Percentiles rank a stretch among this genome's conserved stretches.
Conservation (phyloP, 2,113 vertebrate species). For the Peucedramus taeniatus region DNA sequence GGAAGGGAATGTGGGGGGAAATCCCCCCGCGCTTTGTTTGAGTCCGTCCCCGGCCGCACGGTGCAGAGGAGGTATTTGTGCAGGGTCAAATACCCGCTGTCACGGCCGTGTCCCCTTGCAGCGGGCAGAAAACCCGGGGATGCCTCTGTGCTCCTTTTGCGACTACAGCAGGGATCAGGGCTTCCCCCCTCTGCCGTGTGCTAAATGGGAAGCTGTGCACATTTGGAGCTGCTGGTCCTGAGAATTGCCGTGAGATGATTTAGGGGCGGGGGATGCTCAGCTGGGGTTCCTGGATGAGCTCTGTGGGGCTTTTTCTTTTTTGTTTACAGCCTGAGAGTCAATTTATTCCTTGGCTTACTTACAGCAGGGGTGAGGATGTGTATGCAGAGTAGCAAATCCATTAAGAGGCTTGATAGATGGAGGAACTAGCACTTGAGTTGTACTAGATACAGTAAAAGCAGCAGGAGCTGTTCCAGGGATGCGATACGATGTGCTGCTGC, state of each 20-base stretch:
- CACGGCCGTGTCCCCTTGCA: not conserved
- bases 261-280: not conserved
- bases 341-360: not conserved
- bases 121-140: accelerated
- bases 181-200: not conserved
- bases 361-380: not conserved
- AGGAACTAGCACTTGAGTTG: not conserved
- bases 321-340: not conserved
- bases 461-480: not conserved
- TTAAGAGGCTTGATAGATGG: not conserved
- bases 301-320: not conserved
- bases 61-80: not conserved
- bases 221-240: not conserved
- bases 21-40: not conserved
- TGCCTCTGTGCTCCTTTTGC: not conserved
- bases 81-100: accelerated
- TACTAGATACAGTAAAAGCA: not conserved
- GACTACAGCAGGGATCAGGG: accelerated
- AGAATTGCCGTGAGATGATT: not conserved
- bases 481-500: not conserved
- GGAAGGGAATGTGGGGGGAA: not conserved
- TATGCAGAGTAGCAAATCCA: not conserved
- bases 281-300: not conserved
- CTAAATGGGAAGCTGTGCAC: not conserved
- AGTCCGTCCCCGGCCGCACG: not conserved